phyloP scores from a whole-genome alignment of 2,113 vertebrate genomes.

The Notarius quadriscutis region DNA sequence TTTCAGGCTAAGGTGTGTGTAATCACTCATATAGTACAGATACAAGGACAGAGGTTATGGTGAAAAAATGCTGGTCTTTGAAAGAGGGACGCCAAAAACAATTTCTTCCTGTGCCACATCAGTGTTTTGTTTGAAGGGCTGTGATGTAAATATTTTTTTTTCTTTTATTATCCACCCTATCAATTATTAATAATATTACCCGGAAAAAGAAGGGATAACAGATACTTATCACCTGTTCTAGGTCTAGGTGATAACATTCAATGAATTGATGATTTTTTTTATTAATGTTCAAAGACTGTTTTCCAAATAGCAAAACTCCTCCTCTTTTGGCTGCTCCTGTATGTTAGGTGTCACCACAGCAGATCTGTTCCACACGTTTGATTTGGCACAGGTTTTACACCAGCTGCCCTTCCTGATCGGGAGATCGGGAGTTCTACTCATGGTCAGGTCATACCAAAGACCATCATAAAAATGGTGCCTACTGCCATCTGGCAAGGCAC shows the following conservation, averaged over 20 bases:
- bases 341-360: no score
- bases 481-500: no score
- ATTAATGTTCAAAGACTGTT: no score
- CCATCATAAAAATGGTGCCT: no score
- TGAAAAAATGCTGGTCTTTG: neutral
- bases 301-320: no score
- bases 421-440: no score
- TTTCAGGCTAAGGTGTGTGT: neutral
- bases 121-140: neutral
- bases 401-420: no score
- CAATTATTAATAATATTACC: neutral
- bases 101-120: neutral
- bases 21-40: neutral
- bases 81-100: neutral
- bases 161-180: no score
- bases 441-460: no score
- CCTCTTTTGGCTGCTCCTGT: no score
- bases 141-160: neutral
- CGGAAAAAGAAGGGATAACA: neutral
- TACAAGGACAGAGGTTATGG: neutral
- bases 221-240: neutral
- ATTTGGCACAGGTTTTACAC: no score
- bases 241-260: neutral
- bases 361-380: no score
- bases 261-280: neutral